Evolutionary conservation across 2,888 invertebrate species (phyloP).

Genomic region (Bombylius discolor): DNA sequence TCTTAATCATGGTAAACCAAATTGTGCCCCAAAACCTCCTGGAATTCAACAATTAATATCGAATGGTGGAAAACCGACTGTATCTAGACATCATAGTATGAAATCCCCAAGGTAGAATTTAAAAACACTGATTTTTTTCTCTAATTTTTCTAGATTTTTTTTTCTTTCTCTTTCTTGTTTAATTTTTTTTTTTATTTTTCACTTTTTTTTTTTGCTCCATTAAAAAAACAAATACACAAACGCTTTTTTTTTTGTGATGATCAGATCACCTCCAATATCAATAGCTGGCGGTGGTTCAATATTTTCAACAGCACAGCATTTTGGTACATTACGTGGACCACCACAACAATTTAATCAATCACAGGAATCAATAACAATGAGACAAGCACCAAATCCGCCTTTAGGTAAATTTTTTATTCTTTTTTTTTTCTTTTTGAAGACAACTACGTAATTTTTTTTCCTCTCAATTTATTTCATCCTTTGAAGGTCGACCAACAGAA

Average conservation of each 20-base stretch:
- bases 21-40: conserved; percentile 74
- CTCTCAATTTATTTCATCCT: not conserved
- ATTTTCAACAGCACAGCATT: conserved; percentile 32
- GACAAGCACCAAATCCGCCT: conserved; percentile 32
- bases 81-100: conserved; percentile 73
- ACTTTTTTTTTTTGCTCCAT: not conserved
- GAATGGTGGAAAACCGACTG: conserved; percentile 36
- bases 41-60: conserved; percentile 35
- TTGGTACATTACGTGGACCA: conserved; percentile 33
- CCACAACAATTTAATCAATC: conserved; percentile 25
- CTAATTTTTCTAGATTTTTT: not conserved
- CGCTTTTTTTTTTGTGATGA: not conserved
- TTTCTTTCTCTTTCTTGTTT: conserved; percentile 5
- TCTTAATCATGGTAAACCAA: conserved; percentile 61
- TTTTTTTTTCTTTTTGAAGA: no score
- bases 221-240: not conserved
- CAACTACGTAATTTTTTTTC: not conserved
- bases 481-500: conserved; percentile 31
- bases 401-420: conserved; percentile 23
- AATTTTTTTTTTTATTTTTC: not conserved
- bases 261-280: conserved; percentile 34
- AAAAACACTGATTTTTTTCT: no score
- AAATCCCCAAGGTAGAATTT: conserved; percentile 52
- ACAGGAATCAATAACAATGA: conserved; percentile 26
- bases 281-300: conserved; percentile 22